Base-by-base conservation (phyloP, 1,140 invertebrate species). In the Asobara japonica region DNA sequence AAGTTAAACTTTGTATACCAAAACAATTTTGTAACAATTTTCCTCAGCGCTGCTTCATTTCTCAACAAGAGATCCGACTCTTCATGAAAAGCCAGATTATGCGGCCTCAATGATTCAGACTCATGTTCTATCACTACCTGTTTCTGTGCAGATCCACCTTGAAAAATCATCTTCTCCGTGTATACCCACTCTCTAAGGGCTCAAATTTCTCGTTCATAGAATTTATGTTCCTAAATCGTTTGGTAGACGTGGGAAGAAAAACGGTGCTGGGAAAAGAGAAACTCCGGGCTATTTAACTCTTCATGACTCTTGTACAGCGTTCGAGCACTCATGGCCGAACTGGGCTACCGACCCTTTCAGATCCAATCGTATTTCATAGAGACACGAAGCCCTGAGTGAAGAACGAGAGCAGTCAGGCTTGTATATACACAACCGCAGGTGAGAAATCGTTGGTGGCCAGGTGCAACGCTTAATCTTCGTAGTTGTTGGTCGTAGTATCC, bases 381-480 rank as follows among this genome's bases (percentile, higher is more conserved):
- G 69, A 65, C 30, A 60, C n/a, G 27, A 25, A 56, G 61, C n/a
- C 18, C 41, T n/a, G 27, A 22, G 56, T 45, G 20, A 13, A n/a
- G n/a, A n/a, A n/a, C n/a, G n/a, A n/a, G n/a, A n/a, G 30, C n/a
- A 27, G n/a, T 29, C 22, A 48, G 25, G 36, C 22, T 27, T 25
- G 20, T 16, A n/a, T n/a, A 20, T 13, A 45, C 41, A 13, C 27
- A 38, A 62, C 65, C 69, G 6, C 73, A 74, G 73, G 69, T 74
- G 73, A 74, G 56, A 71, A 71, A 74, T 74, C 29, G 65, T 8
- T 5, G 11, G 20, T 30, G 18, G 48, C 27, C 65, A 74, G 65
- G 65, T 69, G 73, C 33, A 31, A 22, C 65, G 64, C 73, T 71
- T 71, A 74, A 74, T 74, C 73, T 71, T 74, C 27, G 36, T 71